Percentiles rank a stretch among this genome's conserved stretches.
phyloP scores from a whole-genome alignment of 2,888 invertebrate species.

The Chrysina gloriosa region DNA sequence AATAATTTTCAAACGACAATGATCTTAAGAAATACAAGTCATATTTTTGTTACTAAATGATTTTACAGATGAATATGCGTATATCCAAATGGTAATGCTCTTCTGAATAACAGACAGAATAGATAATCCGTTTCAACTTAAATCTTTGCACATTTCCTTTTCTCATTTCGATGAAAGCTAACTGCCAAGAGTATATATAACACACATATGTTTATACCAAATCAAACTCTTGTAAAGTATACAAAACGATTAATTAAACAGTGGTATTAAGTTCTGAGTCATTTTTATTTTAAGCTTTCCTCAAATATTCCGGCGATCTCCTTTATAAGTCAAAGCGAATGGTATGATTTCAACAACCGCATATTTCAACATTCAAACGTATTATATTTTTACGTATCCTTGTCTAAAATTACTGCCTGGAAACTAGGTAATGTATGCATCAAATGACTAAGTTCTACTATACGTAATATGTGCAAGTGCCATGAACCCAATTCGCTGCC shows the following conservation, averaged over 20 bases:
- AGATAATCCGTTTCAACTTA: too few relatives aligned
- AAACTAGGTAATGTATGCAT: slow-evolving; percentile 21
- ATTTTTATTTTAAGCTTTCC: slow-evolving; percentile 1
- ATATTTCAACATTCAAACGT: not conserved
- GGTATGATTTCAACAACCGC: not conserved
- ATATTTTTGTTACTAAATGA: too few relatives aligned
- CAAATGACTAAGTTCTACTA: slow-evolving; percentile 9
- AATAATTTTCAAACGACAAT: too few relatives aligned
- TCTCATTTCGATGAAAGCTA: too few relatives aligned
- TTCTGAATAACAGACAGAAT: too few relatives aligned
- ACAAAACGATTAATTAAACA: not conserved
- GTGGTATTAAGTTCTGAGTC: not conserved
- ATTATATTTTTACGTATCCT: not conserved
- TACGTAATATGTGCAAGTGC: not conserved
- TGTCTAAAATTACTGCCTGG: slow-evolving; percentile 7
- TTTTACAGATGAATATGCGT: too few relatives aligned
- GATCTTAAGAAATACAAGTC: too few relatives aligned
- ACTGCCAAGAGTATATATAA: too few relatives aligned
- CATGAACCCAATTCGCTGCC: slow-evolving; percentile 1
- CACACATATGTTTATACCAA: too few relatives aligned
- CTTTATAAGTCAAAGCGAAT: not conserved
- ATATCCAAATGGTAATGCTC: too few relatives aligned
- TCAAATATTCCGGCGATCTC: not conserved
- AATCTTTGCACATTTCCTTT: too few relatives aligned
- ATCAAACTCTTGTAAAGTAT: too few relatives aligned